phyloP scores from a whole-genome alignment of 1,140 invertebrate genomes.

The Achroia grisella region DNA sequence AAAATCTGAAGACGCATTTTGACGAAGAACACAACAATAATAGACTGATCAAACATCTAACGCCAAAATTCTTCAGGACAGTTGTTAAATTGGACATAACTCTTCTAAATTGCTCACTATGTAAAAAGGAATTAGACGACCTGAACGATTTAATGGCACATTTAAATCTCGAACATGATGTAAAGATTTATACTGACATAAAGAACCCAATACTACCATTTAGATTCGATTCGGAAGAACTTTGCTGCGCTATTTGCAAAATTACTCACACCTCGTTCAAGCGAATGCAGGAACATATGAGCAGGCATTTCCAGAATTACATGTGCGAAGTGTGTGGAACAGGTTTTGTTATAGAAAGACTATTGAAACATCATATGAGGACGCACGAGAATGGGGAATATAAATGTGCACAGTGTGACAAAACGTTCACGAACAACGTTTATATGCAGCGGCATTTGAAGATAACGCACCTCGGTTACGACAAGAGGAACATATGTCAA shows the following conservation, averaged over 20 bases:
- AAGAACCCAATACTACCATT: slow-evolving; percentile 19
- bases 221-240: slow-evolving; percentile 13
- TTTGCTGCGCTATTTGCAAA: slow-evolving; percentile 38
- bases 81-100: slow-evolving; percentile 35
- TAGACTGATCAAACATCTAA: too few species aligned
- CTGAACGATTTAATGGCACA: slow-evolving; percentile 17
- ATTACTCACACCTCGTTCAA: slow-evolving; percentile 40
- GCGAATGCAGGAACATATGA: slow-evolving; percentile 45
- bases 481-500: too few species aligned
- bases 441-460: slow-evolving; percentile 39
- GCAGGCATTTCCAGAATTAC: slow-evolving; percentile 40
- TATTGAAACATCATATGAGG: slow-evolving; percentile 23
- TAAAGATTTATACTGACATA: slow-evolving; percentile 11
- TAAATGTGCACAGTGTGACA: slow-evolving; percentile 30
- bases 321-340: slow-evolving; percentile 37
- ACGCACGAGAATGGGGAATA: slow-evolving; percentile 33
- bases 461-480: slow-evolving; percentile 35
- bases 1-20: slow-evolving; percentile 14
- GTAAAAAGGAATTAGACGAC: slow-evolving; percentile 7
- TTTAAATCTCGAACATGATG: slow-evolving; percentile 13
- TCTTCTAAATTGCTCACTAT: slow-evolving; percentile 17
- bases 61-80: slow-evolving; percentile 8
- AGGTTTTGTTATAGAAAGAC: slow-evolving; percentile 31
- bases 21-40: neutral
- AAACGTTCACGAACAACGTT: slow-evolving; percentile 28